Evolutionary conservation across 1,140 invertebrate genomes (phyloP).

Genomic region (Lordiphosa stackelbergi): DNA sequence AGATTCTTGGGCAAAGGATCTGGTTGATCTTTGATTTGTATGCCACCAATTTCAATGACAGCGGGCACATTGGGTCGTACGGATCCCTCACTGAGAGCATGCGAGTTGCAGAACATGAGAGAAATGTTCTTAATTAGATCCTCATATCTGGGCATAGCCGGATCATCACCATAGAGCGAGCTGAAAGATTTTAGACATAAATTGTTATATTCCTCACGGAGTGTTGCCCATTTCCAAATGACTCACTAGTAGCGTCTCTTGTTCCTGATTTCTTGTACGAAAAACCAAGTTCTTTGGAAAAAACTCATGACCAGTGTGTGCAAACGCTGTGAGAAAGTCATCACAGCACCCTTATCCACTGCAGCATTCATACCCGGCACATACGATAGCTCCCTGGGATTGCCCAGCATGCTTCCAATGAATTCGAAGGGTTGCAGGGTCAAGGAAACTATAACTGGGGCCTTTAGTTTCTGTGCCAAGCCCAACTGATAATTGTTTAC

Average conservation of each 20-base stretch:
- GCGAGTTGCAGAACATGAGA: slow-evolving; percentile 36
- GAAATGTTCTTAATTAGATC: slow-evolving; percentile 50
- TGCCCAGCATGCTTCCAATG: slow-evolving; percentile 38
- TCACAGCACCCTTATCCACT: slow-evolving; percentile 5
- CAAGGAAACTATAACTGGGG: slow-evolving; percentile 37
- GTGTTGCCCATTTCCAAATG: no score
- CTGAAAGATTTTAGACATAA: slow-evolving; percentile 3
- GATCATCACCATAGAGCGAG: slow-evolving; percentile 34
- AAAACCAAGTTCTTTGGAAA: neutral
- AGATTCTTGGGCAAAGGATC: slow-evolving; percentile 56
- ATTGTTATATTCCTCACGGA: no score
- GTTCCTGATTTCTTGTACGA: slow-evolving; percentile 5
- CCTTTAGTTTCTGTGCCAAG: slow-evolving; percentile 55
- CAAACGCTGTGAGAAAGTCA: slow-evolving; percentile 27
- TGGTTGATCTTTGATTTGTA: slow-evolving; percentile 67
- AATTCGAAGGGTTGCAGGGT: slow-evolving; percentile 24
- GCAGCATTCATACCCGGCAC: slow-evolving; percentile 32
- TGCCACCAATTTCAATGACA: slow-evolving; percentile 74
- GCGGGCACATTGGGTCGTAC: slow-evolving; percentile 65
- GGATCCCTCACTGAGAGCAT: slow-evolving; percentile 45
- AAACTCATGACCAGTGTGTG: slow-evolving; percentile 6
- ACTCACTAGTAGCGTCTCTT: slow-evolving; percentile 27
- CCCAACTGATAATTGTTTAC: slow-evolving; percentile 58
- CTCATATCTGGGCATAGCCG: slow-evolving; percentile 25
- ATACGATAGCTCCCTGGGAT: slow-evolving; percentile 43